Evolutionary conservation across 2,888 invertebrate species (phyloP), one percentile per base, ranked within the genome.

Genomic region (Ypsolopha scabrella): DNA sequence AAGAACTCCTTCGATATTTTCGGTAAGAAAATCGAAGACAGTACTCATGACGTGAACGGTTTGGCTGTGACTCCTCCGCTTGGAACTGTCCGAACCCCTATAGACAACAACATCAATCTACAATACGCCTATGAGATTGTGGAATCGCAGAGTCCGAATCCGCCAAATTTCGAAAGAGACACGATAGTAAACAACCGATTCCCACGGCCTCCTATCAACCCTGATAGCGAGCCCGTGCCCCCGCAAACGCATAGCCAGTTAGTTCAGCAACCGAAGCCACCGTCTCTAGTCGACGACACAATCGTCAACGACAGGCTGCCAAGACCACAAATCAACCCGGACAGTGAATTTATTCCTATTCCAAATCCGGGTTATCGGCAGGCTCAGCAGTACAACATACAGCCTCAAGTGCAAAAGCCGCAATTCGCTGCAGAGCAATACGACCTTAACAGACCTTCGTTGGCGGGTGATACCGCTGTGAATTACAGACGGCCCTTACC

Each of bases 1-100:
- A 91, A 90, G 67, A 91, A 92, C 62, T 92, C 92, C 52, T 93
- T 92, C 63, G 92, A 91, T 35, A 88, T 91, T 58, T 93, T 93
- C 65, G 93, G 92, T 1, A 91, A 90, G 72, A 93, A 91, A 71
- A 70, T 92, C 51, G 88, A 77, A 64, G 80, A 78, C 62, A 87
- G 81, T 14, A 83, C 78, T 35, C 83, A 76, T 53, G 80, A 83
- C 58, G 62, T 88, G 0, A 74, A 80, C 62, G 80, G 88, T 59
- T 61, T 85, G 43, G 85, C 77, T 7, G 87, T 87, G 48, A 87
- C 87, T 3, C 75, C 78, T 47, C 80, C 83, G 1, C 65, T 85
- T 3, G 85, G 78, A 51, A 83, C 86, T 0, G 79, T 85, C 6
- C 74, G 77, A 53, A 79, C 86, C 24, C 86, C 85, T n/a, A 72